Base-by-base conservation (phyloP, 2,113 vertebrate species). In the Australoheros scitulus region DNA sequence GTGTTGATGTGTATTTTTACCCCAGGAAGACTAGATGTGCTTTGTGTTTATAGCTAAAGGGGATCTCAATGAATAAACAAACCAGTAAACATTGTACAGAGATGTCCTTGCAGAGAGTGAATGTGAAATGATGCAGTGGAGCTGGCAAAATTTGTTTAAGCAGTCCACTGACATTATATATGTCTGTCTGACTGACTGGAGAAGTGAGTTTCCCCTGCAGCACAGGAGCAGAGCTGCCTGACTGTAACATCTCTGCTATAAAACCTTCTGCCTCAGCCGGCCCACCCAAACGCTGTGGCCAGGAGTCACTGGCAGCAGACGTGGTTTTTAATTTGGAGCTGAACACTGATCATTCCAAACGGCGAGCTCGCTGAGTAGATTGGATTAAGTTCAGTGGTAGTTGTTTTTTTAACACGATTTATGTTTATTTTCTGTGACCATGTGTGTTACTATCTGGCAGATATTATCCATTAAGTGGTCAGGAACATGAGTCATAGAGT, bases 311-410 rank as follows among this genome's bases (percentile, higher is more conserved):
- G 81, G 75, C 81, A 82, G 76, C 24, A 3, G 50, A 82, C 7
- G 6, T 76, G 75, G 11, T 76, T 86, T 85, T 88, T 84, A 81
- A 86, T 91, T 87, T 82, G 84, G 57, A 87, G 75, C 76, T 36
- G 56, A 81, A 64, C 80, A 70, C 81, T 78, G 77, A 89, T 90
- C 83, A 79, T 68, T 90, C 50, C 38, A 70, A 60, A 9, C 68
- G 43, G 77, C 78, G 6, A 64, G 68, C 29, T 52, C 79, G 11
- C 41, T 68, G 43, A 84, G 72, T 61, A 56, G 74, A 88, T 72
- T 84, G 29, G 77, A 84, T 92, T 82, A 52, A 77, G 41, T 82
- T 60, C 80, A 55, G 80, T 76, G 68, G 17, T 72, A 55, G 18
- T 72, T 72, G 68, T 72, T 72, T 72, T 55, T 26, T 18, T 32